Base-by-base conservation (phyloP, 1,140 invertebrate species). In the Caenorhabditis latens region DNA sequence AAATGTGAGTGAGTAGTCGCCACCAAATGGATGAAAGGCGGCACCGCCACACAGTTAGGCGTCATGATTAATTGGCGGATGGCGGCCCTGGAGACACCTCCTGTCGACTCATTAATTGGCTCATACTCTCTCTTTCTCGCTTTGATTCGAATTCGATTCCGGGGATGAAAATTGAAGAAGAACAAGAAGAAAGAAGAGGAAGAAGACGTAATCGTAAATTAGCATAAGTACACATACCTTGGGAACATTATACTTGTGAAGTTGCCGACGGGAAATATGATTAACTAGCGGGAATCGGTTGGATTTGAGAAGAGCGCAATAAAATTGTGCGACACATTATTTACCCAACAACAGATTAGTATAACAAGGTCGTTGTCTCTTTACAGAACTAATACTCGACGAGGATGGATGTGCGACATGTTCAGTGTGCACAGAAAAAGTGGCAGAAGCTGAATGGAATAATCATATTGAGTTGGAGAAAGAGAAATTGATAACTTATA, bases 11-110 rank as follows among this genome's bases (percentile, higher is more conserved):
- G 46, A 79, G 71, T 79, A 79, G 71, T 79, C 43, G 71, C 71
- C n/a, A 79, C 40, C 71, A 79, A 19, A 79, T 50, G 71, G 71
- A 79, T 79, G 71, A 79, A 79, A 79, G 71, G 71, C 71, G 71
- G 71, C 71, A 79, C 71, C 71, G 71, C 71, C 71, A 50, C 71
- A 79, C 71, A 50, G 71, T 79, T 79, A 79, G 71, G 71, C 71
- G 71, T 79, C 71, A 79, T 79, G 71, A 79, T 79, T 79, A 79
- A 79, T 79, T 50, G 71, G 71, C 71, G 71, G 71, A 79, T 79
- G 71, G 46, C 71, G 71, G 71, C 32, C 71, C 21, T 7, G 65
- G 46, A 50, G 71, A 79, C 71, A 79, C 71, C 71, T 79, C 71
- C 71, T 79, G 71, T 79, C 71, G 71, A 79, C 71, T 79, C 71